Base-by-base conservation (phyloP, 2,113 vertebrate genomes). In the Platichthys stellatus region DNA sequence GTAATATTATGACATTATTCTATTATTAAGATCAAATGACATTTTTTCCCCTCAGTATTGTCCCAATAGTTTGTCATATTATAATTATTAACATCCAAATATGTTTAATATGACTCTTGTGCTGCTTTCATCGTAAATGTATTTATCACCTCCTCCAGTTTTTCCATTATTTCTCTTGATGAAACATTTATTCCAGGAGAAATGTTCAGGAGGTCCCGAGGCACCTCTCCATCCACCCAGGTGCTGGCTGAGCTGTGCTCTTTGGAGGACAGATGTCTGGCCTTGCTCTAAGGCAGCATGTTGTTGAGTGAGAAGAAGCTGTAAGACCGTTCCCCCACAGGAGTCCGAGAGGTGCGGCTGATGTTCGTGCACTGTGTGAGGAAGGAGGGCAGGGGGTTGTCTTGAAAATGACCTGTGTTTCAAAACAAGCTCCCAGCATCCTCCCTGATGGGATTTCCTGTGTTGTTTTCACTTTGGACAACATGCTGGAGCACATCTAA, bases 331-430 rank as follows among this genome's bases (percentile, higher is more conserved):
- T 77, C 35, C 57, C 67, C 57, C 74, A 38, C 12, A 35, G 57
- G 67, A 86, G 72, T 43, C 70, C 38, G 66, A 31, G 63, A 31
- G 12, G 43, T 31, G 47, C 57, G 61, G 64, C 62, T 63, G 76
- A 65, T 54, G 62, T 20, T 47, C 76, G 74, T 17, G 5, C 72
- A 51, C 67, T 65, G 40, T 53, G 51, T 53, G 51, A 3, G 20
- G 17, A n/a, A 74, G 56, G 35, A n/a, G n/a, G 60, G 9, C 49
- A 57, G 81, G 74, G 79, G 78, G 35, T 12, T 67, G 69, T 81
- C 84, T 66, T 82, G 66, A 61, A 66, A 72, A 74, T 83, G 70
- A 77, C 69, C 77, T 63, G 77, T 88, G 76, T 88, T 83, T 72
- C 65, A 72, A 78, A 63, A 80, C 72, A 6, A 57, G 51, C 79